Conservation (phyloP, 2,888 invertebrate genomes). For the Eupithecia pulchellata region DNA sequence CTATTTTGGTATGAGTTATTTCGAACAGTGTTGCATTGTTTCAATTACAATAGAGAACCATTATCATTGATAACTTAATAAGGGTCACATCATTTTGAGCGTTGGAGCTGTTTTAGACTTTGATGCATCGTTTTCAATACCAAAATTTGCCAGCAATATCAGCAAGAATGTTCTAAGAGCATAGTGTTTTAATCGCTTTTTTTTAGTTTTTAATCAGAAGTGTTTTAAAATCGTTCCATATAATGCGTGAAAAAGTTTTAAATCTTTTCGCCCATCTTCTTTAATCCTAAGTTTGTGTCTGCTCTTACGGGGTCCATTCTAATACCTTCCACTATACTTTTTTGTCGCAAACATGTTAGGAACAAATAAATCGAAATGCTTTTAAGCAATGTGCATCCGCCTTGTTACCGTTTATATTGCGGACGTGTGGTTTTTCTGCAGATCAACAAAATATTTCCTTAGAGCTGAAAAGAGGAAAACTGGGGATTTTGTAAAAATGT, state of each 20-base stretch:
- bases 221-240: background rate
- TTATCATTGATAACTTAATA: background rate
- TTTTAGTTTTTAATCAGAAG: background rate
- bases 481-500: background rate
- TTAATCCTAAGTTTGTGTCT: slow-evolving; percentile 34
- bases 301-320: slow-evolving; percentile 49
- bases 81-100: background rate
- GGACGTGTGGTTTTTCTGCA: slow-evolving; percentile 14
- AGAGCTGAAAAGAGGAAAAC: background rate
- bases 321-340: slow-evolving; percentile 47
- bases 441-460: slow-evolving; percentile 5
- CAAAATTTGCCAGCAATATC: background rate
- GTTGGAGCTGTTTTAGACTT: background rate
- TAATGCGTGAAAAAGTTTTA: background rate
- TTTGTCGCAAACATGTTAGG: slow-evolving; percentile 57
- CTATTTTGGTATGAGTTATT: slow-evolving; percentile 20
- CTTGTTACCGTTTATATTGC: slow-evolving; percentile 43
- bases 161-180: no score
- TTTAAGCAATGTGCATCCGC: slow-evolving; percentile 52
- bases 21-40: background rate
- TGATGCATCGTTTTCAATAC: background rate
- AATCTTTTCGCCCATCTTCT: background rate
- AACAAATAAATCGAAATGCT: slow-evolving; percentile 55
- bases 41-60: background rate
- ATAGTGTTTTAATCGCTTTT: no score